Evolutionary conservation across 2,888 invertebrate species (phyloP), one percentile per base, ranked within the genome.

Genomic region (Polietes domitor): DNA sequence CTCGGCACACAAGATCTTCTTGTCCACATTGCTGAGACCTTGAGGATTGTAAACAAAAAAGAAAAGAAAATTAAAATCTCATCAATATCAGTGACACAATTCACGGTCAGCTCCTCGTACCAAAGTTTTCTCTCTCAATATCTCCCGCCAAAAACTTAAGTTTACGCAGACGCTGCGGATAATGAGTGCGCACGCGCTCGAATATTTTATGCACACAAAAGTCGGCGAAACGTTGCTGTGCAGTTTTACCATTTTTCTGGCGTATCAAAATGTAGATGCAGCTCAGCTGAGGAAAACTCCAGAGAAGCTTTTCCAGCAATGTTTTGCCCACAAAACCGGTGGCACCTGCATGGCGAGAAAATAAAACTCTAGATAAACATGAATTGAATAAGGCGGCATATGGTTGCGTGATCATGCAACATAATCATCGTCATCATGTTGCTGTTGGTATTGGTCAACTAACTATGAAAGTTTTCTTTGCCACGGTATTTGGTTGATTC

Each of bases 321-420:
- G 97, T 97, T 93, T 98, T 98, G 41, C 98, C 98, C 71, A 98
- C 94, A 91, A 98, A 98, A n/a, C 98, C 98, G 19, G 96, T 97
- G 7, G 94, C 95, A 4, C 96, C 96, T 21, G 94, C 94, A 50
- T 94, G 92, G 50, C 5, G 65, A 47, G 17, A 28, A 65, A 65
- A 37, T n/a, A 73, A 55, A 77, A 43, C 3, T 12, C 0, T 5
- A n/a, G 37, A 58, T 1, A 12, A 63, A 3, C n/a, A 24, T 43
- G 10, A 28, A 58, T 68, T 28, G 32, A 58, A 7, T 32, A 32
- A 32, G 32, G 12, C 7, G 80, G 76, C 50, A 76, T 72, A 43
- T 37, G 47, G 41, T 41, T 41, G 47, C 47, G n/a, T 47, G 47
- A 47, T 47, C 47, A 2, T 1, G n/a, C 47, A 7, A 32, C n/a